A percentile compares a stretch with the other conserved stretches of the same genome.
Evolutionary conservation across 1,140 invertebrate genomes (phyloP).

Genomic region (Musca vetustissima): DNA sequence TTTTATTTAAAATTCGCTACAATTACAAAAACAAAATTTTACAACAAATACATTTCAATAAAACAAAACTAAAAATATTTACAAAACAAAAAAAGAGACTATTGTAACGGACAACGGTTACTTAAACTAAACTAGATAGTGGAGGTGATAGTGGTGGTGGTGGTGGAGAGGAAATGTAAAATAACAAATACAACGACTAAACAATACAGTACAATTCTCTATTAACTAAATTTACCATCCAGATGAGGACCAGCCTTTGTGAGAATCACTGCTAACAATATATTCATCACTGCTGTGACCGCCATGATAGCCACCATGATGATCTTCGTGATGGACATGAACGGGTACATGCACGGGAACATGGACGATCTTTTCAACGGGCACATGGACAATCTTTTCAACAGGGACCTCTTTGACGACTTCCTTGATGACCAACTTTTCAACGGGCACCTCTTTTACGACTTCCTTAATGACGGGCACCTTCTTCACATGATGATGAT

Average conservation of each 20-base stretch:
- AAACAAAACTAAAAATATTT: too few relatives aligned
- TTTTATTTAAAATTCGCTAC: too few relatives aligned
- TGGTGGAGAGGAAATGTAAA: too few relatives aligned
- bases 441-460: constrained; percentile 44
- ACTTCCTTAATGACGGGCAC: constrained; percentile 50
- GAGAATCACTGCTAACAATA: constrained; percentile 44
- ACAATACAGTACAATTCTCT: background rate
- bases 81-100: too few relatives aligned
- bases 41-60: too few relatives aligned
- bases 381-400: constrained; percentile 41
- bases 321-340: constrained; percentile 45
- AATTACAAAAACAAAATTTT: too few relatives aligned
- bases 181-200: background rate
- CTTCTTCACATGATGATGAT: constrained; percentile 67
- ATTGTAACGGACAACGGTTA: too few relatives aligned
- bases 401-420: constrained; percentile 34
- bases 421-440: constrained; percentile 47
- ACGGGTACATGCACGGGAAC: constrained; percentile 42
- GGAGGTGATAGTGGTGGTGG: too few relatives aligned
- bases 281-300: constrained; percentile 19
- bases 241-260: constrained; percentile 41
- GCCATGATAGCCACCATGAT: constrained; percentile 38
- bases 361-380: constrained; percentile 43
- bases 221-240: constrained; percentile 25
- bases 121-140: too few relatives aligned